Evolutionary conservation across 2,113 vertebrate species (phyloP).

Genomic region (Balaeniceps rex): DNA sequence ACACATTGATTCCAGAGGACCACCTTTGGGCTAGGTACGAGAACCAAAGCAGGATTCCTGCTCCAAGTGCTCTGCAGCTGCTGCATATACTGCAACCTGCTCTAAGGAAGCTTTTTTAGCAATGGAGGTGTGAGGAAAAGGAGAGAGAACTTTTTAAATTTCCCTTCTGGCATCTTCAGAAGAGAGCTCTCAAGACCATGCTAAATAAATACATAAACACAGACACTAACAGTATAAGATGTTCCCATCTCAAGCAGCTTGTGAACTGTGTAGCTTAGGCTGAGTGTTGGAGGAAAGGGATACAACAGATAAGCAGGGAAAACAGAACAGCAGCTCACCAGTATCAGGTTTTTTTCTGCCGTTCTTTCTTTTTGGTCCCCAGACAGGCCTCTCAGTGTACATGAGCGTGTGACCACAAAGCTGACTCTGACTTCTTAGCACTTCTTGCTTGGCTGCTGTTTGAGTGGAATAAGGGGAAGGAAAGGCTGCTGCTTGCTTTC

Average conservation of each 20-base stretch:
- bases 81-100: background rate
- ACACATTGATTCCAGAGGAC: background rate
- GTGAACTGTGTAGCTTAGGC: background rate
- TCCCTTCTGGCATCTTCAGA: background rate
- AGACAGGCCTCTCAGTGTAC: background rate
- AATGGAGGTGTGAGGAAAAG: background rate
- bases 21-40: background rate
- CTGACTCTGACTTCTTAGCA: background rate
- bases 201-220: background rate
- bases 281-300: background rate
- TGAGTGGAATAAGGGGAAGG: background rate
- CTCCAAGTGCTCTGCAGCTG: background rate
- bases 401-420: background rate
- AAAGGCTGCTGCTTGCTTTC: background rate
- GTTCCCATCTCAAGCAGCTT: background rate
- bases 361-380: background rate
- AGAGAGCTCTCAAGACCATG: background rate
- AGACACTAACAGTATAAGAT: background rate
- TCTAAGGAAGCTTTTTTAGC: background rate
- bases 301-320: background rate
- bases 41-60: background rate
- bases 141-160: background rate
- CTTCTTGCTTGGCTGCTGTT: background rate
- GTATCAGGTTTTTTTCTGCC: background rate
- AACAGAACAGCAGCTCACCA: background rate